Conservation (phyloP, 2,888 invertebrate genomes). For the Diploptera punctata region DNA sequence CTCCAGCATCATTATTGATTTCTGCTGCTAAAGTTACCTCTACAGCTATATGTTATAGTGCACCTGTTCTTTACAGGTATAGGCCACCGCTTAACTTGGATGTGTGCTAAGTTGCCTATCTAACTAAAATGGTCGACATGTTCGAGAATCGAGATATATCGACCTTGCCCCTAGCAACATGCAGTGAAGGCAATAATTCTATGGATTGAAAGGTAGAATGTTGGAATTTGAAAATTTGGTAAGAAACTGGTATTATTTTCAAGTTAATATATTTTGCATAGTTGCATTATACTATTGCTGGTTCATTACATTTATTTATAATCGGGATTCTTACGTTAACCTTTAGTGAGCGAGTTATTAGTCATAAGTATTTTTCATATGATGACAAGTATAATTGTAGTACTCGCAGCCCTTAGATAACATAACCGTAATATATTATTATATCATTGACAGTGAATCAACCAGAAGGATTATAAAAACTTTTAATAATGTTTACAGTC, state of each 20-base stretch:
- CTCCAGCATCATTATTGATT: too few relatives aligned
- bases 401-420: background rate
- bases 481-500: conserved; percentile 45
- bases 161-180: background rate
- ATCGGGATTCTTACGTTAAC: too few relatives aligned
- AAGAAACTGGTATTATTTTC: background rate
- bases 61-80: too few relatives aligned
- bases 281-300: too few relatives aligned
- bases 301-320: too few relatives aligned
- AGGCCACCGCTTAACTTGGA: too few relatives aligned
- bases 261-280: background rate
- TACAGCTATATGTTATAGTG: too few relatives aligned
- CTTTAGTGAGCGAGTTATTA: too few relatives aligned
- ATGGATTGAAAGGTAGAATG: background rate
- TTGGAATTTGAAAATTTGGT: background rate
- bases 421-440: conserved; percentile 3
- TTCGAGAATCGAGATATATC: conserved; percentile 4
- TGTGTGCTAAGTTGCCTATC: too few relatives aligned
- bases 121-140: background rate
- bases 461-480: background rate
- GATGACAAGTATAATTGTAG: background rate
- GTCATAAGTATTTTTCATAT: too few relatives aligned
- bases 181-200: background rate
- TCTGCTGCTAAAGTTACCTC: too few relatives aligned
- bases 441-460: background rate